Evolutionary conservation across 2,888 invertebrate species (phyloP), one percentile per base, ranked within the genome.

Genomic region (Eupithecia subumbrata): DNA sequence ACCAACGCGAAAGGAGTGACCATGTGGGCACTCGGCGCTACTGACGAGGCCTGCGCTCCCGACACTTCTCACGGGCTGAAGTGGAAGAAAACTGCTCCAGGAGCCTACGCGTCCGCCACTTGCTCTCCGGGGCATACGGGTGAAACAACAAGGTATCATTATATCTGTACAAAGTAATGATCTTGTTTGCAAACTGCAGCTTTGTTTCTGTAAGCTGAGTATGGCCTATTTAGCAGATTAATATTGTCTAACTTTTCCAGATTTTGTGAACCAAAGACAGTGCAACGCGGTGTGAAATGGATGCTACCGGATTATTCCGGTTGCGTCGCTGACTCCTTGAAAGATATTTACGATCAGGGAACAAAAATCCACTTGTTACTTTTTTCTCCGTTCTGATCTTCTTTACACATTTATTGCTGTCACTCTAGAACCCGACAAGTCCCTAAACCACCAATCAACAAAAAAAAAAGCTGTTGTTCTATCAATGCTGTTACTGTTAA

Each of bases 221-320:
- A 5, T 48, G 3, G 30, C 22, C 11, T 69, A 11, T 40, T 40
- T 40, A 40, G 8, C 40, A 9, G 9, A 40, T 40, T 30, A 30
- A 30, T 30, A 30, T 30, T 30, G 30, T 30, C 40, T 34, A 34
- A 34, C 34, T 34, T 88, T 87, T 67, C 64, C 81, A 95, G 95
- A 78, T 94, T 94, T 78, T 95, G 95, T 74, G 95, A 95, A 81
- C 92, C 95, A 1, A 94, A 93, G 84, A 90, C 93, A 2, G 90
- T 91, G 76, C 90, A 91, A 22, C 96, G 96, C 56, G 96, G 96
- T 34, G 96, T 97, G 0, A 96, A 96, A 79, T 98, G 98, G 98
- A 95, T 96, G 82, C 89, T 95, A 67, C 97, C 98, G 0, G 97
- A 98, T 88, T 98, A 97, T 86, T 97, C 97, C 1, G 95, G 95